These are phyloP conservation scores for Polyommatus iphigenia DNA, from an alignment of 2,888 invertebrate genomes.

Conservation along the genomic window DNA sequence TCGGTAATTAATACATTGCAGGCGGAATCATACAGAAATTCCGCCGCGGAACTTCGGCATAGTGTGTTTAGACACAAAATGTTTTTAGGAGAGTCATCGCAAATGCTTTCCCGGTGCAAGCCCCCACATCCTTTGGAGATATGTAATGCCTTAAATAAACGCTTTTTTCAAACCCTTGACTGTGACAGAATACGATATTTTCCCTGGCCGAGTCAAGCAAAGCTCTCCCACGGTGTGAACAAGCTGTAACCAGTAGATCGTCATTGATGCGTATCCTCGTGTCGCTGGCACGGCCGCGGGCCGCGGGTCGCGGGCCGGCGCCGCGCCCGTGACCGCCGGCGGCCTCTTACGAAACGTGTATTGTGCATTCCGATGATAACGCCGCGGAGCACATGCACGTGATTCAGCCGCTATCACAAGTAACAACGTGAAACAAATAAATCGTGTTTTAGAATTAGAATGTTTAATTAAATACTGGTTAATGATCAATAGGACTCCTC, in stretches of 20 bases:
- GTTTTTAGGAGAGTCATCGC: no score
- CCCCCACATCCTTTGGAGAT: no score
- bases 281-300: constrained; percentile 8
- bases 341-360: constrained; percentile 17
- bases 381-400: neutral
- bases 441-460: neutral
- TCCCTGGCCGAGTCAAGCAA: neutral
- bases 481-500: neutral
- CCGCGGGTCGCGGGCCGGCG: neutral
- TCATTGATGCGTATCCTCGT: constrained; percentile 11
- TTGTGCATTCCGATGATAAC: neutral
- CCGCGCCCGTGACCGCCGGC: constrained; percentile 5
- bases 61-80: no score
- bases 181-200: no score
- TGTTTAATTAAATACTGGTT: neutral
- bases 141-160: no score
- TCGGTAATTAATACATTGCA: no score
- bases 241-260: neutral
- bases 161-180: no score
- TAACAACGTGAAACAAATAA: neutral
- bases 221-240: neutral
- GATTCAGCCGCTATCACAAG: neutral
- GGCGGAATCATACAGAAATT: no score
- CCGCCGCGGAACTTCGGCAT: no score
- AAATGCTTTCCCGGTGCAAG: no score